phyloP scores from a whole-genome alignment of 2,113 vertebrate species.

The Marmota flaviventris region DNA sequence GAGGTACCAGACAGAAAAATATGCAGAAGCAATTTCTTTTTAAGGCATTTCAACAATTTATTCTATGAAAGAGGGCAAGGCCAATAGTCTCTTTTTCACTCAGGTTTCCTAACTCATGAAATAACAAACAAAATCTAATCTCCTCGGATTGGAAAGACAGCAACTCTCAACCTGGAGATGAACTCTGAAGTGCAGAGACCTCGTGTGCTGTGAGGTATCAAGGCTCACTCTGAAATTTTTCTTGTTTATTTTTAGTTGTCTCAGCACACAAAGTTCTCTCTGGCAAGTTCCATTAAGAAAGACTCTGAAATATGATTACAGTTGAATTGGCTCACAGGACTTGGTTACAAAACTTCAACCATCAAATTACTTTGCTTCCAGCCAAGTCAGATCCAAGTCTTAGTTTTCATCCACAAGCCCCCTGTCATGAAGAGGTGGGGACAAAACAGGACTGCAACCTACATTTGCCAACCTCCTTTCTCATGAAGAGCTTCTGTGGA shows the following conservation, averaged over 20 bases:
- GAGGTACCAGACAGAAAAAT: background rate
- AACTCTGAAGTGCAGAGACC: background rate
- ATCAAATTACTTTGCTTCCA: conserved; percentile 1
- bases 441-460: background rate
- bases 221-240: background rate
- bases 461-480: too few relatives aligned
- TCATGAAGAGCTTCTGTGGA: background rate
- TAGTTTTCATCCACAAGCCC: conserved; percentile 4
- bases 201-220: background rate
- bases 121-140: background rate
- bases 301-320: background rate
- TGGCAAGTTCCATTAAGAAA: conserved; percentile 26
- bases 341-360: conserved; percentile 17
- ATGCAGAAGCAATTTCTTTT: conserved; percentile 21
- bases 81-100: background rate
- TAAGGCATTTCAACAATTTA: background rate
- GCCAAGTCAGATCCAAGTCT: background rate
- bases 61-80: background rate
- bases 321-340: background rate
- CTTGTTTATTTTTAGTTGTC: conserved; percentile 60
- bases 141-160: background rate
- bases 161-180: background rate
- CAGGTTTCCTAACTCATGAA: background rate
- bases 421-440: background rate
- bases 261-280: conserved; percentile 11